A percentile compares a stretch with the other conserved stretches of the same genome.
phyloP scores from a whole-genome alignment of 1,140 invertebrate genomes.

The Drosophila tani region DNA sequence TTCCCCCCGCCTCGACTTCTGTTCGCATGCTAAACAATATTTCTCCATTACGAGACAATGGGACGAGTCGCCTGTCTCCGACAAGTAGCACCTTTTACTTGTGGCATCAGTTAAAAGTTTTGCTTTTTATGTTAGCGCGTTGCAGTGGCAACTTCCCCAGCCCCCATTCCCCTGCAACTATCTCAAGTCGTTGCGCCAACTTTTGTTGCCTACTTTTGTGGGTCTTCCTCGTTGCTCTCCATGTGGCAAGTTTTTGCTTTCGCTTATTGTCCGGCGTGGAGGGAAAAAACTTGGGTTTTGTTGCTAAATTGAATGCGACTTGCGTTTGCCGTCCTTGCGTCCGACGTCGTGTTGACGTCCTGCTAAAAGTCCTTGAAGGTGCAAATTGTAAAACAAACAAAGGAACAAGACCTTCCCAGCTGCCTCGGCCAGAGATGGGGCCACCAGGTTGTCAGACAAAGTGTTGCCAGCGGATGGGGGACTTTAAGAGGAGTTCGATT shows the following conservation, averaged over 20 bases:
- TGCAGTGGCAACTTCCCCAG: slow-evolving; percentile 56
- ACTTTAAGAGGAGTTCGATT: not conserved
- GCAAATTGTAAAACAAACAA: slow-evolving; percentile 57
- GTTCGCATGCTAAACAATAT: slow-evolving; percentile 74
- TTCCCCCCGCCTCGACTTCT: slow-evolving; percentile 15
- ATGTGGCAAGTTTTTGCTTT: slow-evolving; percentile 62
- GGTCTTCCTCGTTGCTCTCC: slow-evolving; percentile 13
- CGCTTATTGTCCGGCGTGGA: slow-evolving; percentile 67
- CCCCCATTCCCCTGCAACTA: slow-evolving; percentile 37
- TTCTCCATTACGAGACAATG: slow-evolving; percentile 80
- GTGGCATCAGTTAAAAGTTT: slow-evolving; percentile 78
- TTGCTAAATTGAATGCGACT: slow-evolving; percentile 80
- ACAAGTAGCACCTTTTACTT: slow-evolving; percentile 81
- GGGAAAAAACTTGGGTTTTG: slow-evolving; percentile 68
- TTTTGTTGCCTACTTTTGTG: slow-evolving; percentile 58
- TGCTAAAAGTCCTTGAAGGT: slow-evolving; percentile 57
- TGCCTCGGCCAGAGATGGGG: slow-evolving; percentile 20
- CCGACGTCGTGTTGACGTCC: slow-evolving; percentile 42
- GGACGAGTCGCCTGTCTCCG: slow-evolving; percentile 47
- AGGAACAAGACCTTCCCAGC: slow-evolving; percentile 27
- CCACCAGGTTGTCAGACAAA: slow-evolving; percentile 30
- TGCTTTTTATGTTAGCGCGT: slow-evolving; percentile 75
- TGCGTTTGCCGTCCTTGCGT: slow-evolving; percentile 47
- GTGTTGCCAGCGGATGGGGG: not conserved
- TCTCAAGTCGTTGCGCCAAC: slow-evolving; percentile 62